Evolutionary conservation across 2,113 vertebrate species (phyloP).

Genomic region (Elaphurus davidianus): DNA sequence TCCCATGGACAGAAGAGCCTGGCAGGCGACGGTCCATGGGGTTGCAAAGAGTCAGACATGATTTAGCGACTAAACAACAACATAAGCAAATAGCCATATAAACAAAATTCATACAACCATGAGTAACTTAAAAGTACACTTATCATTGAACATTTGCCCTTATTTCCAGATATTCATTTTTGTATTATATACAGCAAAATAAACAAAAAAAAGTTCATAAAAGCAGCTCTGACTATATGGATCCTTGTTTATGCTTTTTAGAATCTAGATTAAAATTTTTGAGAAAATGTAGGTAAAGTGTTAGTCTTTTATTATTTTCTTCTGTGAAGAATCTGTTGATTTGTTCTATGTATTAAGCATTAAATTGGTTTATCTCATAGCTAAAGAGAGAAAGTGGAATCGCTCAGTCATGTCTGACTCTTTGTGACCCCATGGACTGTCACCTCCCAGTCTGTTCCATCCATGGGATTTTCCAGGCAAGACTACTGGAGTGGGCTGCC

Average conservation of each 20-base stretch:
- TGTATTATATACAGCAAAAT: neutral
- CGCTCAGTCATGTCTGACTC: neutral
- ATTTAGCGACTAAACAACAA: neutral
- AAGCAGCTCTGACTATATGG: neutral
- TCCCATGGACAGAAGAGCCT: neutral
- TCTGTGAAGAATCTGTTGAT: conserved; percentile 80
- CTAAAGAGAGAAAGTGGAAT: neutral
- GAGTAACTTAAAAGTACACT: neutral
- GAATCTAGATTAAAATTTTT: neutral
- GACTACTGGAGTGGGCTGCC: neutral
- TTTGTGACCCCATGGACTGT: neutral
- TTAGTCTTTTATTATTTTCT: conserved; percentile 71
- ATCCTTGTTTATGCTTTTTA: conserved; percentile 34
- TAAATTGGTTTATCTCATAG: conserved; percentile 65
- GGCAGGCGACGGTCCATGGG: neutral
- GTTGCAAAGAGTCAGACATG: neutral
- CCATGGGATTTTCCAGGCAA: neutral
- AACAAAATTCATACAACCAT: neutral
- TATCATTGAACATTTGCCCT: neutral
- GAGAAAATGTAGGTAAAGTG: conserved; percentile 11
- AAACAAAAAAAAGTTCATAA: neutral
- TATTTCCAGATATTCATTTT: neutral
- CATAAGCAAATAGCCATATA: neutral
- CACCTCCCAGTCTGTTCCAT: neutral
- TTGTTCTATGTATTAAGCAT: conserved; percentile 68